These are phyloP conservation scores for Bufo gargarizans DNA, from an alignment of 2,113 vertebrate genomes.

Conservation along the genomic window DNA sequence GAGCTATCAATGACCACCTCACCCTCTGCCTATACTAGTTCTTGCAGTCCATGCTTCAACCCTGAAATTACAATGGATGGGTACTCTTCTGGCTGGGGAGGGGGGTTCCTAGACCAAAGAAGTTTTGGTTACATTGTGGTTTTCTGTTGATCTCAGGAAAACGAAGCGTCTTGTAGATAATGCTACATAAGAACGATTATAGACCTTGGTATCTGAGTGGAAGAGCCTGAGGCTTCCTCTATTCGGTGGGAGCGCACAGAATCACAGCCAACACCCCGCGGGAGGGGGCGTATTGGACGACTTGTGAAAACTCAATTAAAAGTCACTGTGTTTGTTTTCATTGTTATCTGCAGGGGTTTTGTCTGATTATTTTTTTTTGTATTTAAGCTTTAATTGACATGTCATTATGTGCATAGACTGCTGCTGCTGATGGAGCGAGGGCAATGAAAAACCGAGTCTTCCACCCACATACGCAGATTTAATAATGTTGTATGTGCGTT, in stretches of 20 bases:
- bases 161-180: not conserved
- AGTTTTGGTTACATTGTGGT: too few relatives aligned
- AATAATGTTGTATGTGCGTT: slow-evolving; percentile 37
- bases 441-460: not conserved
- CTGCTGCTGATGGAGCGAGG: not conserved
- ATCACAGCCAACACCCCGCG: not conserved
- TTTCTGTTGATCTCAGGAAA: not conserved
- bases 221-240: not conserved
- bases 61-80: too few relatives aligned
- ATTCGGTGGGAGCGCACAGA: not conserved
- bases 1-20: too few relatives aligned
- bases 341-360: not conserved
- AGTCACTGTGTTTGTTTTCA: not conserved
- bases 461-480: slow-evolving; percentile 1
- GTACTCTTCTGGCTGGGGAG: too few relatives aligned
- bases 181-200: not conserved
- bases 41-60: too few relatives aligned
- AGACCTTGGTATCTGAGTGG: not conserved
- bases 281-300: not conserved
- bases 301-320: not conserved
- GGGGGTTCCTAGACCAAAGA: not conserved
- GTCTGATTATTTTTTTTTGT: not conserved
- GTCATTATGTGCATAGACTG: not conserved
- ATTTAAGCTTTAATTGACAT: not conserved
- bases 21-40: too few relatives aligned